Base-by-base conservation (phyloP, 2,888 invertebrate genomes). In the Eretmocerus hayati region DNA sequence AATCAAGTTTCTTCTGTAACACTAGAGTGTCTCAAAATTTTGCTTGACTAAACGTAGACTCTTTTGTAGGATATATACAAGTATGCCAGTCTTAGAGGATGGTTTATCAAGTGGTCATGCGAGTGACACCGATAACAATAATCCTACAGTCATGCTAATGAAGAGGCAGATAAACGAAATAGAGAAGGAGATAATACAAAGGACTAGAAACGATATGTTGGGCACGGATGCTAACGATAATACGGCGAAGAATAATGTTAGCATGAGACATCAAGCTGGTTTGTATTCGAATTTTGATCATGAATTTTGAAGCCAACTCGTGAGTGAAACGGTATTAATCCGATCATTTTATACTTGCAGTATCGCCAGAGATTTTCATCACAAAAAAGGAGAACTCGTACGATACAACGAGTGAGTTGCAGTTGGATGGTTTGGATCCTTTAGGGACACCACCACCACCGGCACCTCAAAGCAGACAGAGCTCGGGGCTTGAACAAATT, bases 31-130 rank as follows among this genome's bases (percentile, higher is more conserved):
- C n/a, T n/a, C n/a, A n/a, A n/a, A n/a, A n/a, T n/a, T n/a, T n/a
- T n/a, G n/a, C n/a, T n/a, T n/a, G n/a, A n/a, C n/a, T n/a, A n/a
- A n/a, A n/a, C n/a, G n/a, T n/a, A n/a, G n/a, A n/a, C n/a, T n/a
- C 20, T 42, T 31, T 18, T 33, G n/a, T 23, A 66, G 70, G 61
- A 79, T 81, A 73, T 86, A 79, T 72, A 83, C 82, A 42, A 83
- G 83, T 61, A 87, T 95, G 87, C 95, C 95, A 0, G 85, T 91
- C 15, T 81, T 95, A 37, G 93, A 94, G 68, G 95, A 95, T 71
- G 94, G 93, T 0, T 75, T 95, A 48, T 93, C 93, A 2, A 93
- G 93, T 31, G 93, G 93, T 2, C 93, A 93, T 67, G 90, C 86
- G 2, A 92, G 92, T 55, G 94, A 94, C 66, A 87, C 84, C 0